Evolutionary conservation across 2,888 invertebrate species (phyloP), one percentile per base, ranked within the genome.

Genomic region (Agrenia bidenticulata): DNA sequence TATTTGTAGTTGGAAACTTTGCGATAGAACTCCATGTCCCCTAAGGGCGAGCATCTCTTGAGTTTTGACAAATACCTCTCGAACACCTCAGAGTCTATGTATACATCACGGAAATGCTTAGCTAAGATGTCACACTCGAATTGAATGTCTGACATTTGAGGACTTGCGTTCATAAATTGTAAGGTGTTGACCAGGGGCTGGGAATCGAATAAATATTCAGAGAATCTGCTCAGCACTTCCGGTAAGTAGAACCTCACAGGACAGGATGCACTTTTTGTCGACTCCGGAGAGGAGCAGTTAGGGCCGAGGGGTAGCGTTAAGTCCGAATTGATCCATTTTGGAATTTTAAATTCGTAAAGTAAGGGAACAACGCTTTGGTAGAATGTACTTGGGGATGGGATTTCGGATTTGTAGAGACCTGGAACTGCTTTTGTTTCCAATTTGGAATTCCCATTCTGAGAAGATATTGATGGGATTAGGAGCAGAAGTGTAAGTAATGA

Each of bases 101-200:
- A 70, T 11, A 70, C 39, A 26, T 64, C 63, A 15, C 57, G 57
- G 58, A 70, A 70, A 39, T 70, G 70, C 1, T 49, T 37, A 11
- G 21, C 23, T 4, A 70, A 54, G 1, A 49, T 7, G 55, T 70
- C 67, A 49, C 70, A 70, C 50, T 70, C 64, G 51, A 70, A 70
- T 0, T 61, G 32, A n/a, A 70, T 64, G 23, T 39, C 39, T 2
- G 56, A 21, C 0, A 21, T 27, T 49, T 64, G 53, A 21, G 67
- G 66, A n/a, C n/a, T 63, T 45, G 63, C 65, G n/a, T 41, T 41
- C 11, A 63, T 61, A 13, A 59, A 53, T 13, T 45, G 54, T 41
- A 70, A 51, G 27, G 42, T 63, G 5, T 27, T 58, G 11, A 66
- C 66, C 5, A 70, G 65, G 11, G 70, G 70, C 7, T 67, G 61